Evolutionary conservation across 2,888 invertebrate species (phyloP).

Genomic region (Furcula furcula): DNA sequence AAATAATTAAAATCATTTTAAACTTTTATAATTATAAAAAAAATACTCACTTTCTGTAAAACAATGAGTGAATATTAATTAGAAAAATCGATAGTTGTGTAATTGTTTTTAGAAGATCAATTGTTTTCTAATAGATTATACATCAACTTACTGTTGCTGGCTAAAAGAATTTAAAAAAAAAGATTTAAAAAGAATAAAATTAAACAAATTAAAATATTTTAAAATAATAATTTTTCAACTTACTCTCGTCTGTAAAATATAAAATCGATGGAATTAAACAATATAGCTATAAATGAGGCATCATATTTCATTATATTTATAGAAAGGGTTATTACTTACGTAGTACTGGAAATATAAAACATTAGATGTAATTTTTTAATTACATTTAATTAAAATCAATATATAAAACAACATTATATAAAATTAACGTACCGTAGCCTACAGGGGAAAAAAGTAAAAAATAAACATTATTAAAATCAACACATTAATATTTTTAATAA

Average conservation of each 20-base stretch:
- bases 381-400: background rate
- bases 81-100: too few species aligned
- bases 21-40: background rate
- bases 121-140: too few species aligned
- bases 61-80: background rate
- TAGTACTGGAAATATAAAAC: slow-evolving; percentile 2
- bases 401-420: background rate
- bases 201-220: background rate
- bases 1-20: too few species aligned
- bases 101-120: too few species aligned
- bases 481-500: too few species aligned
- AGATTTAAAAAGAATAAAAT: background rate
- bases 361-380: background rate
- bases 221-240: background rate
- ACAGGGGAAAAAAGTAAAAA: background rate
- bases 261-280: background rate
- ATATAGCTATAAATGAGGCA: too few species aligned
- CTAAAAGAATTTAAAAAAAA: slow-evolving; percentile 2
- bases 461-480: too few species aligned
- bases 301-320: too few species aligned
- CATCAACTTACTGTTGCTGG: slow-evolving; percentile 20
- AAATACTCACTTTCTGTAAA: slow-evolving; percentile 24
- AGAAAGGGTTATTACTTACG: slow-evolving; percentile 1
- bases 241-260: slow-evolving; percentile 1
- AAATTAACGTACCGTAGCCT: slow-evolving; percentile 4